These are phyloP conservation scores for Synergus japonicus DNA, from an alignment of 2,888 invertebrate species.

Conservation along the genomic window DNA sequence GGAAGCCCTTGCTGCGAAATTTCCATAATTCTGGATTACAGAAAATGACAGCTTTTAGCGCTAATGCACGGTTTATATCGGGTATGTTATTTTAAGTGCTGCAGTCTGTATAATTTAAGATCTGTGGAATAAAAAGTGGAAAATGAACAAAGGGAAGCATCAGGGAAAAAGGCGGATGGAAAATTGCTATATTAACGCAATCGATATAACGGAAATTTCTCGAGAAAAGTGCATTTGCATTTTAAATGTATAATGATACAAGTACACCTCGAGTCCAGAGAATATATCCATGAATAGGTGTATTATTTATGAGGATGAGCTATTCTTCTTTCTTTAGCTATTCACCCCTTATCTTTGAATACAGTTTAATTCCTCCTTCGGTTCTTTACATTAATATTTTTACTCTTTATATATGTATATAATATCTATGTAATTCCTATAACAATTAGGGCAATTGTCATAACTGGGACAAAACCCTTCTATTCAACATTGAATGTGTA, in stretches of 20 bases:
- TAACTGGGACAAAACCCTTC: neutral
- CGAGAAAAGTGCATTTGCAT: conserved; percentile 16
- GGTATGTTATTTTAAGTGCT: conserved; percentile 76
- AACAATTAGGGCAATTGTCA: too few species aligned
- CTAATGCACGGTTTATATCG: conserved; percentile 76
- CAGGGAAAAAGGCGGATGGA: conserved; percentile 47
- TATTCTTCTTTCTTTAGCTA: neutral
- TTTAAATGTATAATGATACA: conserved; percentile 2
- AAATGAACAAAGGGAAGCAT: conserved; percentile 44
- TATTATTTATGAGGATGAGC: conserved; percentile 6
- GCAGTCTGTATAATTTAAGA: conserved; percentile 73
- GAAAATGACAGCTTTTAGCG: conserved; percentile 77
- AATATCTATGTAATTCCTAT: too few species aligned
- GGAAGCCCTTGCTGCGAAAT: conserved; percentile 59
- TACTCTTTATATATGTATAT: neutral
- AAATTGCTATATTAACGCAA: conserved; percentile 41
- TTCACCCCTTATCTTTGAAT: neutral
- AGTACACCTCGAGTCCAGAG: neutral
- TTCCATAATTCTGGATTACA: conserved; percentile 76
- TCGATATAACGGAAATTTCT: conserved; percentile 25
- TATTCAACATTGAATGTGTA: conserved; percentile 24
- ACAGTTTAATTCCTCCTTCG: neutral
- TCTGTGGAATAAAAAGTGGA: conserved; percentile 54
- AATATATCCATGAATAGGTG: neutral
- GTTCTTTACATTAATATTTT: neutral